Percentiles rank a stretch among this genome's conserved stretches.
phyloP scores from a whole-genome alignment of 2,797 vertebrate genomes.

The Scolopax bukidnonensis region DNA sequence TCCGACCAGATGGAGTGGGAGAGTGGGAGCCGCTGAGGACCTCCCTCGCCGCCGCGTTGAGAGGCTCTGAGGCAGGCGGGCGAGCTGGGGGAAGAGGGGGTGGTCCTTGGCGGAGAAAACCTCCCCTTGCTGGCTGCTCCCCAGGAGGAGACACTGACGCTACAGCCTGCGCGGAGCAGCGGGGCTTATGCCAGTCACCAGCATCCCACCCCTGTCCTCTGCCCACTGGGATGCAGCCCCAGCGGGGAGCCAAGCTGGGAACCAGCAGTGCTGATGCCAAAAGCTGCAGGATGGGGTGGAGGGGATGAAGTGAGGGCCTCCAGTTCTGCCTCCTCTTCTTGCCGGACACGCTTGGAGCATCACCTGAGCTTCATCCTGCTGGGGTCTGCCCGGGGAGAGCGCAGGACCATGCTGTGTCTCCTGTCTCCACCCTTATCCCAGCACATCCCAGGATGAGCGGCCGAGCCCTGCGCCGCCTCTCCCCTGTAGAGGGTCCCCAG shows the following conservation, averaged over 20 bases:
- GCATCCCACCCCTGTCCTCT: neutral
- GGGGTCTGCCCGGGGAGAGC: neutral
- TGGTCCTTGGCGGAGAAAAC: constrained; percentile 57
- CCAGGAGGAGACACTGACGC: neutral
- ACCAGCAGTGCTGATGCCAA: neutral
- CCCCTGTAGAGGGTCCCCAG: neutral
- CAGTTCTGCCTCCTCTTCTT: neutral
- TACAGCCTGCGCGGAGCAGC: neutral
- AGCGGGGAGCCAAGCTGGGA: neutral
- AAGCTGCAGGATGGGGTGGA: neutral
- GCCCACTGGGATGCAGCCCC: neutral
- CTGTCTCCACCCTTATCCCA: neutral
- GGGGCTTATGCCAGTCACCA: neutral
- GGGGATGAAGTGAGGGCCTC: neutral
- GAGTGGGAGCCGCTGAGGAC: constrained; percentile 47
- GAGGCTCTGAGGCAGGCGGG: too few species aligned
- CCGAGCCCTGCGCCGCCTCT: neutral
- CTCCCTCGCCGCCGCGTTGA: neutral
- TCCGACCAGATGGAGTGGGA: constrained; percentile 33
- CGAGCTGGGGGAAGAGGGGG: constrained; percentile 43
- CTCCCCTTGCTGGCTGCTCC: constrained; percentile 51
- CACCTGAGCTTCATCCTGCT: neutral
- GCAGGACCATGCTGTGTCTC: neutral
- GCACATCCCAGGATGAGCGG: neutral
- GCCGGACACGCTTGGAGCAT: neutral